Conservation (phyloP, 2,113 vertebrate genomes). For the Prietella phreatophila region DNA sequence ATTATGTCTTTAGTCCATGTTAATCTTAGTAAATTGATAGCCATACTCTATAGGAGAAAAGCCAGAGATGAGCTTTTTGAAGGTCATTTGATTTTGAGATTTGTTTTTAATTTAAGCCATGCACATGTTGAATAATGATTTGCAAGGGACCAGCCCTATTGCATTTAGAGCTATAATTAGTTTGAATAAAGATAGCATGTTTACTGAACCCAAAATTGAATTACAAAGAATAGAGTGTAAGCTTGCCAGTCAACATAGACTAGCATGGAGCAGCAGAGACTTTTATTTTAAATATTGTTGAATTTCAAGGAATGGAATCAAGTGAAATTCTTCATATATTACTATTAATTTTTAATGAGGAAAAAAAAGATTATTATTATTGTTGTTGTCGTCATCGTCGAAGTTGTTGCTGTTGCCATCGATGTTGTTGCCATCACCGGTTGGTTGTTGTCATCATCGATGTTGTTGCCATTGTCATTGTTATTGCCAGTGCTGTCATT, state of each 20-base stretch:
- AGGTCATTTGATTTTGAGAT: not conserved
- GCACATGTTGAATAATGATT: not conserved
- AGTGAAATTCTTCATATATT: not conserved
- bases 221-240: not conserved
- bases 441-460: not conserved
- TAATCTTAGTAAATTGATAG: not conserved
- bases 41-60: not conserved
- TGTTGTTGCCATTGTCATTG: not conserved
- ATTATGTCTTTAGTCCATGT: not conserved
- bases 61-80: not conserved
- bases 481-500: not conserved
- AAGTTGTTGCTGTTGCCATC: not conserved
- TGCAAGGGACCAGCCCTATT: not conserved
- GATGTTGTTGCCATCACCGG: not conserved
- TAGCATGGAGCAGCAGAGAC: not conserved
- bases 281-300: not conserved
- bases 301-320: not conserved
- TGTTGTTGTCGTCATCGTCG: not conserved
- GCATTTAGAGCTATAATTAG: not conserved
- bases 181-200: not conserved
- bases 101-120: not conserved
- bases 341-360: too few relatives aligned
- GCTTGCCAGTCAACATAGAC: not conserved
- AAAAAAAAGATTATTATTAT: too few relatives aligned
- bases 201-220: not conserved